A percentile compares a stretch with the other conserved stretches of the same genome.
phyloP scores from a whole-genome alignment of 2,797 vertebrate species.

The Buphagus erythrorhynchus region DNA sequence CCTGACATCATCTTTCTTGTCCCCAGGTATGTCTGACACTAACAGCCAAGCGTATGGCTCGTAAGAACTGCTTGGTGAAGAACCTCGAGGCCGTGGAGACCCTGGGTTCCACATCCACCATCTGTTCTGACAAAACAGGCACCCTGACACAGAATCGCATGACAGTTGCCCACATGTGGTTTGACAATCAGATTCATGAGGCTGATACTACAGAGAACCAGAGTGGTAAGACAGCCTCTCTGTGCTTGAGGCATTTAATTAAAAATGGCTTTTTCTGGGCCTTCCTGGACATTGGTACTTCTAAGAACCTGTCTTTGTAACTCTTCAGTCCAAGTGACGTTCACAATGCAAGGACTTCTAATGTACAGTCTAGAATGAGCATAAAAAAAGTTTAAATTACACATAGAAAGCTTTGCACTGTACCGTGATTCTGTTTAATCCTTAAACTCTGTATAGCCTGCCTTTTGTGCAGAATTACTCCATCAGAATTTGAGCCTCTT shows the following conservation, averaged over 20 bases:
- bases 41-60: conserved; percentile 97
- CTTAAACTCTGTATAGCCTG: neutral
- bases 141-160: conserved; percentile 90
- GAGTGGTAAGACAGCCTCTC: conserved; percentile 81
- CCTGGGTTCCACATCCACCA: conserved; percentile 89
- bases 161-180: conserved; percentile 92
- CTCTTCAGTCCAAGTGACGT: neutral
- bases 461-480: neutral
- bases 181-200: conserved; percentile 90
- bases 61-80: conserved; percentile 97
- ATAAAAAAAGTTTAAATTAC: neutral
- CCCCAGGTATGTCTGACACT: conserved; percentile 92
- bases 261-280: neutral
- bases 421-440: neutral
- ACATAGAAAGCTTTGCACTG: neutral
- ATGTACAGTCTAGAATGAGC: accelerated
- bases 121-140: conserved; percentile 89
- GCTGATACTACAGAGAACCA: conserved; percentile 90
- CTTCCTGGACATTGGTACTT: neutral
- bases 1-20: neutral
- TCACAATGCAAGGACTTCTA: neutral
- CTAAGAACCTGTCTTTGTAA: neutral
- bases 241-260: neutral
- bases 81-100: conserved; percentile 96
- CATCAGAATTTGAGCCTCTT: neutral